These are phyloP conservation scores for Bostrychus sinensis DNA, from an alignment of 2,113 vertebrate species.

Conservation along the genomic window DNA sequence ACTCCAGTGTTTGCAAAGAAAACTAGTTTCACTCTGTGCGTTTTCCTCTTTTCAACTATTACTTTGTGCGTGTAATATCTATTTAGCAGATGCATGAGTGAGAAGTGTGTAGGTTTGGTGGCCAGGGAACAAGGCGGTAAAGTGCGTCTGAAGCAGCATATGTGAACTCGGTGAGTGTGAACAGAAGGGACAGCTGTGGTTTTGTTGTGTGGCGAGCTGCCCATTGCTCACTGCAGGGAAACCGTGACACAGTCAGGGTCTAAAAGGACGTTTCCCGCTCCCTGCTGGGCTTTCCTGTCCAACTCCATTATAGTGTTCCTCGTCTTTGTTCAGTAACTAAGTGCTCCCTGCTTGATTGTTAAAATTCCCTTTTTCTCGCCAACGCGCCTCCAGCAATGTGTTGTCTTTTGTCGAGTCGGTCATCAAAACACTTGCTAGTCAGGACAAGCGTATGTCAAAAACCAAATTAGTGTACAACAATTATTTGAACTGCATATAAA, in stretches of 20 bases:
- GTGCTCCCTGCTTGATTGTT: constrained; percentile 47
- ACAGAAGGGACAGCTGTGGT: constrained; percentile 73
- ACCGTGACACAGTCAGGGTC: constrained; percentile 55
- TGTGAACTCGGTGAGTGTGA: constrained; percentile 54
- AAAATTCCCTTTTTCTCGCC: constrained; percentile 31
- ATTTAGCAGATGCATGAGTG: constrained; percentile 22
- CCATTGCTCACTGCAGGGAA: constrained; percentile 62
- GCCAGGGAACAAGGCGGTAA: constrained; percentile 55
- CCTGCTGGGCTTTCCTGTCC: constrained; percentile 65
- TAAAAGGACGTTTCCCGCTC: constrained; percentile 61
- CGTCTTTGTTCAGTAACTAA: constrained; percentile 71
- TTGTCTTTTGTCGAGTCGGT: constrained; percentile 44
- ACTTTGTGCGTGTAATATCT: not conserved
- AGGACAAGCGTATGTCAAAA: constrained; percentile 60
- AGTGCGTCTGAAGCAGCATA: constrained; percentile 67
- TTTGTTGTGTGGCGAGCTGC: constrained; percentile 62
- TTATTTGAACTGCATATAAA: constrained; percentile 16
- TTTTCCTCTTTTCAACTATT: constrained; percentile 15
- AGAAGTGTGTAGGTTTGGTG: constrained; percentile 18
- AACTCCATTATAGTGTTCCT: constrained; percentile 52
- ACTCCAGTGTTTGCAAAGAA: not conserved
- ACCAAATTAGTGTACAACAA: constrained; percentile 32
- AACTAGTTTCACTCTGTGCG: constrained; percentile 1
- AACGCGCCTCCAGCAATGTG: constrained; percentile 46
- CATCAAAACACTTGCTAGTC: constrained; percentile 61